These are phyloP conservation scores for Syndactyla subalaris DNA, from an alignment of 2,797 vertebrate genomes.

Conservation along the genomic window DNA sequence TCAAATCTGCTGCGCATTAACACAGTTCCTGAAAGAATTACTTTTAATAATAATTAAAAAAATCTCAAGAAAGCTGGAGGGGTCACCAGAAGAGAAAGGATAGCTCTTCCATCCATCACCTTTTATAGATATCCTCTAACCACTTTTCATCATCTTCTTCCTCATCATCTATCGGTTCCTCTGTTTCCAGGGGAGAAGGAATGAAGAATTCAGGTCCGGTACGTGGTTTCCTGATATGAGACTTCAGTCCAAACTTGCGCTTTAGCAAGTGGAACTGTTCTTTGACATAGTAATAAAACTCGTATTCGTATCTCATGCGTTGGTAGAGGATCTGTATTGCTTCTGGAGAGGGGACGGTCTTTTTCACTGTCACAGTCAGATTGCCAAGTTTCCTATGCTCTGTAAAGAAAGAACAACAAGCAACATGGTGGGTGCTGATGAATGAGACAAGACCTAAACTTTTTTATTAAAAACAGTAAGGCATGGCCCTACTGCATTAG, in stretches of 20 bases:
- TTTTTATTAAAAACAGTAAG: neutral
- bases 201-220: conserved; percentile 84
- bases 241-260: conserved; percentile 95
- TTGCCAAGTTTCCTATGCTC: conserved; percentile 96
- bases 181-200: conserved; percentile 87
- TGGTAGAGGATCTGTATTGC: conserved; percentile 95
- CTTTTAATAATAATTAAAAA: conserved; percentile 70
- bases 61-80: conserved; percentile 67
- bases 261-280: conserved; percentile 96
- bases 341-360: conserved; percentile 91
- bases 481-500: neutral
- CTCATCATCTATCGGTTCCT: conserved; percentile 89
- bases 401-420: conserved; percentile 65
- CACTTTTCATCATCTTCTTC: conserved; percentile 91
- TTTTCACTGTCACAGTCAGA: conserved; percentile 95
- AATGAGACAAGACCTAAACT: neutral
- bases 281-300: conserved; percentile 96
- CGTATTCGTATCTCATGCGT: conserved; percentile 95
- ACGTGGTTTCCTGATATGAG: conserved; percentile 70
- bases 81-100: conserved; percentile 35
- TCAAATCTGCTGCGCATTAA: conserved; percentile 74
- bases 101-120: conserved; percentile 74
- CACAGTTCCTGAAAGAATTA: conserved; percentile 71
- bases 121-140: conserved; percentile 90
- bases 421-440: neutral